Percentiles rank a stretch among this genome's conserved stretches.
These are phyloP conservation scores for Ciconia nigra DNA, from an alignment of 2,797 vertebrate genomes.

Conservation along the genomic window DNA sequence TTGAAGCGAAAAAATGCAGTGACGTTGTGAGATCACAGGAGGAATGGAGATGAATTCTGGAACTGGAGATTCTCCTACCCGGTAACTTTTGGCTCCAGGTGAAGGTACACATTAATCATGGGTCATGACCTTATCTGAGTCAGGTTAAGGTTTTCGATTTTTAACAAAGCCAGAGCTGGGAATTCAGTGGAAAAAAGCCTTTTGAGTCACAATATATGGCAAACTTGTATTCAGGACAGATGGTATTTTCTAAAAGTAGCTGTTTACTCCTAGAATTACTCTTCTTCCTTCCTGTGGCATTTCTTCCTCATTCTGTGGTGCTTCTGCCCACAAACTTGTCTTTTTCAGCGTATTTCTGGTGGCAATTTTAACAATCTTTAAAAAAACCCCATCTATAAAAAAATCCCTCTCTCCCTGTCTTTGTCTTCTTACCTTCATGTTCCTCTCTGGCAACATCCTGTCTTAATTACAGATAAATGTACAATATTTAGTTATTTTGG, in stretches of 20 bases:
- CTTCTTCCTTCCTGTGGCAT: slow-evolving; percentile 59
- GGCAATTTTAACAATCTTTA: background rate
- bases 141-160: background rate
- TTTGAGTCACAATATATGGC: slow-evolving; percentile 1
- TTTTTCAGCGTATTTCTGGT: slow-evolving; percentile 46
- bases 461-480: background rate
- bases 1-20: background rate
- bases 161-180: background rate
- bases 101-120: background rate
- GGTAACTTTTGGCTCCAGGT: background rate
- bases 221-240: slow-evolving; percentile 34
- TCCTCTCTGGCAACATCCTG: background rate
- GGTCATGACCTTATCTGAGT: background rate
- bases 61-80: background rate
- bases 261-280: slow-evolving; percentile 63
- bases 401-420: background rate
- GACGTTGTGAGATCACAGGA: background rate
- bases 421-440: background rate
- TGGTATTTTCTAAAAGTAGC: slow-evolving; percentile 61
- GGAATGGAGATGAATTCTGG: background rate
- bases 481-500: background rate
- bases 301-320: slow-evolving; percentile 35
- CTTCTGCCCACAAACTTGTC: slow-evolving; percentile 46
- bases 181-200: background rate
- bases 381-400: background rate